Evolutionary conservation across 2,888 invertebrate genomes (phyloP).

Genomic region (Aradus depressus): DNA sequence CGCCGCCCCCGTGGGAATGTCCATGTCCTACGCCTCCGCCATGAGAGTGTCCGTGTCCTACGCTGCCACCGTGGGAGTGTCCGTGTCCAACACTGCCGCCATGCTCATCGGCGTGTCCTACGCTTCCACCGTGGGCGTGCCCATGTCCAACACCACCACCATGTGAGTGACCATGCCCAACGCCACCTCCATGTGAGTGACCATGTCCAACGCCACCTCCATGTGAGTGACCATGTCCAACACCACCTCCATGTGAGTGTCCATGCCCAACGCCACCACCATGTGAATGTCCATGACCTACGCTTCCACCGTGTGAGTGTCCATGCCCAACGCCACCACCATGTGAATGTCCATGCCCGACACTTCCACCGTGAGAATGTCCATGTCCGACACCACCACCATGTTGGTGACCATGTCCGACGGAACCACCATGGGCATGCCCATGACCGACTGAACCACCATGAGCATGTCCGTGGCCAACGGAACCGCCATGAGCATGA

Average conservation of each 20-base stretch:
- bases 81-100: conserved; percentile 21
- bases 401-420: conserved; percentile 28
- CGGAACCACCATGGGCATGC: conserved; percentile 26
- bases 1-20: conserved; percentile 8
- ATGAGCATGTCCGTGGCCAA: conserved; percentile 25
- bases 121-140: conserved; percentile 23
- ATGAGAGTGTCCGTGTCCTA: conserved; percentile 21
- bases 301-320: conserved; percentile 24
- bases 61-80: conserved; percentile 19
- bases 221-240: conserved; percentile 26
- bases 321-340: conserved; percentile 27
- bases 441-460: conserved; percentile 26
- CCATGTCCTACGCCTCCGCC: conserved; percentile 18
- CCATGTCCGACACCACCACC: conserved; percentile 26
- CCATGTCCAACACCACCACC: conserved; percentile 25
- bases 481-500: conserved; percentile 25
- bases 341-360: conserved; percentile 26
- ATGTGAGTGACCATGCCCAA: conserved; percentile 24
- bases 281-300: conserved; percentile 27
- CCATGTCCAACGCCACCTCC: conserved; percentile 27
- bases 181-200: conserved; percentile 24
- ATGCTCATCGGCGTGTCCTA: conserved; percentile 22
- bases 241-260: conserved; percentile 24
- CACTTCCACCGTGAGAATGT: conserved; percentile 24
- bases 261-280: conserved; percentile 26